Percentiles rank a stretch among this genome's conserved stretches.
These are phyloP conservation scores for Mycogona germanica DNA, from an alignment of 2,888 invertebrate genomes.

Conservation along the genomic window DNA sequence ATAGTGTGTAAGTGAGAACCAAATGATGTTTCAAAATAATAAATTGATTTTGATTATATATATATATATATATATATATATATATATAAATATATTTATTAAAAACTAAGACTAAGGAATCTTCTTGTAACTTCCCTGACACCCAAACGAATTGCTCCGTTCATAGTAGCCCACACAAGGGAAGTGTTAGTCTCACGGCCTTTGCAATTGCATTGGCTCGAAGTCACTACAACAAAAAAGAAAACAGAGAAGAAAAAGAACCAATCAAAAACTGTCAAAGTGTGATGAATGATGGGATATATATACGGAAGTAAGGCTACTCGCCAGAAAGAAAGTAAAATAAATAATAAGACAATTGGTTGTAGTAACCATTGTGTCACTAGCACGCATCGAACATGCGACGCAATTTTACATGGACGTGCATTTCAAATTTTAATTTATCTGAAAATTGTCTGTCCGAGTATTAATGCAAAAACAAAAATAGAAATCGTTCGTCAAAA, in stretches of 20 bases:
- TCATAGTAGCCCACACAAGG: constrained; percentile 10
- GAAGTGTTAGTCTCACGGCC: constrained; percentile 11
- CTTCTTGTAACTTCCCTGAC: constrained; percentile 14
- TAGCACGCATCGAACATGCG: too few relatives aligned
- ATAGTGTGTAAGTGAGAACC: not conserved
- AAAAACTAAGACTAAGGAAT: not conserved
- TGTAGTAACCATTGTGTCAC: too few relatives aligned
- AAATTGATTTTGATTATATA: not conserved
- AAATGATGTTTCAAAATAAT: not conserved
- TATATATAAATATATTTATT: not conserved
- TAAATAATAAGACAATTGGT: too few relatives aligned
- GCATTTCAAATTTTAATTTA: too few relatives aligned
- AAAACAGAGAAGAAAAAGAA: constrained; percentile 13
- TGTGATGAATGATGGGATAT: too few relatives aligned
- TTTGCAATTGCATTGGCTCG: constrained; percentile 17
- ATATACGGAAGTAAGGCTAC: too few relatives aligned
- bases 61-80: constrained; percentile 12
- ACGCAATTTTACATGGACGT: too few relatives aligned
- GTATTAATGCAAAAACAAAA: too few relatives aligned
- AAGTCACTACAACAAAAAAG: constrained; percentile 17
- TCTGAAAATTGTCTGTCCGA: too few relatives aligned
- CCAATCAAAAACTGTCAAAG: too few relatives aligned
- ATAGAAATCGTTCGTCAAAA: too few relatives aligned
- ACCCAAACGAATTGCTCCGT: constrained; percentile 2
- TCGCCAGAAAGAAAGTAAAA: too few relatives aligned